Base-by-base conservation (phyloP, 92 coral and sea anemone genomes). In the Blastomussa wellsi region DNA sequence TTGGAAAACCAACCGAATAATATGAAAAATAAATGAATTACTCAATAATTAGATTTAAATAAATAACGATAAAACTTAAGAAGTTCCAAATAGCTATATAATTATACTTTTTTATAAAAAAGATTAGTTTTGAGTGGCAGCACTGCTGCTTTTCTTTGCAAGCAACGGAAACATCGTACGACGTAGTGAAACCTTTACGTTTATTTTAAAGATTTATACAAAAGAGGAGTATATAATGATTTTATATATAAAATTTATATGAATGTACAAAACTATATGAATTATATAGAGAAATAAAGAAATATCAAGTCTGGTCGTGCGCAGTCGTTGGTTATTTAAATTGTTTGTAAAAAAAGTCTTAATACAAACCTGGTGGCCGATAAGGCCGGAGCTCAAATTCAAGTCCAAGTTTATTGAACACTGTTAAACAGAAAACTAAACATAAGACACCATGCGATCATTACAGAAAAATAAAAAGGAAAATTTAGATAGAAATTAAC, bases 171-270 rank as follows among this genome's bases (percentile, higher is more conserved):
- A 74, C 48, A 47, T 74, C 20, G 26, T 29, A 74, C 48, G 28
- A 44, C 20, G 26, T 29, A 29, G 19, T 35, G 10, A 55, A 22
- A 49, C 10, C 10, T 29, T 77, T 10, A n/a, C 68, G 47, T 35
- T 57, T 77, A 77, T 77, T 77, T 77, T 77, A 32, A 44, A 53
- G 48, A 49, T 33, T 20, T 35, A 20, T 31, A 77, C 68, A 77
- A 36, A n/a, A 36, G n/a, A 77, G 53, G 62, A 68, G 74, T 65
- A 80, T 80, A 80, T 80, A 80, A 39, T 67, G 64, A 80, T 80
- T 44, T 47, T 80, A 67, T 80, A 80, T 28, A 80, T 16, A 80
- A 68, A 47, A 42, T 67, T 80, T 80, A 80, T 67, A 41, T 44
- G 14, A 66, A 37, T 32, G 60, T 65, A 47, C 47, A 16, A 80